Evolutionary conservation across 2,888 invertebrate species (phyloP).

Genomic region (Apotomis turbidana): DNA sequence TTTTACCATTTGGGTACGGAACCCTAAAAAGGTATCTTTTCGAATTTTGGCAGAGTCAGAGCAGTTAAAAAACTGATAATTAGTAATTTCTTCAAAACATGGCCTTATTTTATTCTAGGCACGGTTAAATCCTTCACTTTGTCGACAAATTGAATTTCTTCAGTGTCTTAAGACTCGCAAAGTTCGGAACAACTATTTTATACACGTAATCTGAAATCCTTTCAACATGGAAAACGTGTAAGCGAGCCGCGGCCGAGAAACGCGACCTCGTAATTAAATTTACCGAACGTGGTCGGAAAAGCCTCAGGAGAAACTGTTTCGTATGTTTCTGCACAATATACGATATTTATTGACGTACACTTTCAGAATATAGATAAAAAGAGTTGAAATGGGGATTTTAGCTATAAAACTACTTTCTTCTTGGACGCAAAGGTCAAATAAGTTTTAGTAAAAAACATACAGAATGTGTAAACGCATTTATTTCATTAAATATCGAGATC

Average conservation of each 20-base stretch:
- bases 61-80: no score
- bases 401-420: no score
- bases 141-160: background rate
- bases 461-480: no score
- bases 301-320: background rate
- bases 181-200: constrained; percentile 18
- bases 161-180: background rate
- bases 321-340: constrained; percentile 16
- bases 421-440: background rate
- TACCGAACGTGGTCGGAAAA: constrained; percentile 25
- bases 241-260: constrained; percentile 18
- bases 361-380: background rate
- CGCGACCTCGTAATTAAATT: constrained; percentile 35
- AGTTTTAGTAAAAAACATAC: background rate
- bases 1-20: no score
- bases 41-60: no score
- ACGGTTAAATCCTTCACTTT: no score
- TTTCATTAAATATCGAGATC: no score
- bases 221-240: constrained; percentile 6
- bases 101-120: no score
- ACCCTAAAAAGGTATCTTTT: no score
- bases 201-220: constrained; percentile 22
- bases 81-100: no score
- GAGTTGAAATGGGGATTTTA: no score
- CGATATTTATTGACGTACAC: background rate